Base-by-base conservation (phyloP, 2,888 invertebrate genomes). In the Megamerina dolium region DNA sequence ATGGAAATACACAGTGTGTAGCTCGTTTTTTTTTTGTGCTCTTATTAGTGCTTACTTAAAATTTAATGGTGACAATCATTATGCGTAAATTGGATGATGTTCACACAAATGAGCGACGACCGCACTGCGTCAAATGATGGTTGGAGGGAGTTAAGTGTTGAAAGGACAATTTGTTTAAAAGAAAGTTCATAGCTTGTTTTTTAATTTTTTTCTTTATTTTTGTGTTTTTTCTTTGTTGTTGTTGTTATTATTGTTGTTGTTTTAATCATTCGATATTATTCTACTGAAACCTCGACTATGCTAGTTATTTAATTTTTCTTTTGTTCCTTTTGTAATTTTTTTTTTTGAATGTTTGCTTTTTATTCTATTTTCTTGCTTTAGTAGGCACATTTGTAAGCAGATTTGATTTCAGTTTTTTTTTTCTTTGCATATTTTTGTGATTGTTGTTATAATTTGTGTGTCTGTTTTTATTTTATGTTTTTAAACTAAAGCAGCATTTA, bases 21-120 rank as follows among this genome's bases (percentile, higher is more conserved):
- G n/a, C n/a, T n/a, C n/a, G n/a, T n/a, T n/a, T n/a, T n/a, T n/a
- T 23, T 10, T 23, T 23, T 8, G 23, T 10, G 6, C 23, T 23
- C 33, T 43, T 43, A 43, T 43, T 43, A 43, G 45, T 37, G 20
- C 45, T 41, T 41, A 37, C 43, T 43, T 43, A 41, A 43, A 47
- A 47, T 41, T 47, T 43, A 47, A 46, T 46, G 43, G 29, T 30
- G 29, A 32, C 31, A 42, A 43, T 37, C 41, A 41, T 43, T 47
- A 43, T 38, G 38, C 23, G 31, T 36, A 29, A 37, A 37, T 33
- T 43, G 43, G 19, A 26, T 27, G 16, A 14, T n/a, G n/a, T n/a
- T n/a, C n/a, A n/a, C 39, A 18, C 39, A 31, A 31, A 39, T 39
- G 18, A n/a, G n/a, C n/a, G n/a, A n/a, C n/a, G n/a, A n/a, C n/a